Conservation (phyloP, 2,888 invertebrate species). For the Pyrochroa serraticornis region DNA sequence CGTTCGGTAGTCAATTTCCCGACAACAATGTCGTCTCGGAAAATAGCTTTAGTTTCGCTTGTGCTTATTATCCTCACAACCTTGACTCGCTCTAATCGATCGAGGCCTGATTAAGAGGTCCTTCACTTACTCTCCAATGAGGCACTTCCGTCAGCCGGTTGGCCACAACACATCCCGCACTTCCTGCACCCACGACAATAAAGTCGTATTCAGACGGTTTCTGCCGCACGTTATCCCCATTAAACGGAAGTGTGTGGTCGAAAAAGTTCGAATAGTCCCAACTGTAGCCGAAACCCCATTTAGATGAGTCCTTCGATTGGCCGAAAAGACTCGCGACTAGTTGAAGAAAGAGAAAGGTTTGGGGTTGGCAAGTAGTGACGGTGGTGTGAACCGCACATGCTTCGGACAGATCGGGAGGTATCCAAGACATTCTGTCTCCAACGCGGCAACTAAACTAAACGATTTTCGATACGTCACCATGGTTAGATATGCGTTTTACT, state of each 20-base stretch:
- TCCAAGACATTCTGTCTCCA: conserved; percentile 56
- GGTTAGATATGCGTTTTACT: conserved; percentile 9
- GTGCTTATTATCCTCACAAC: background rate
- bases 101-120: background rate
- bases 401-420: conserved; percentile 63
- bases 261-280: conserved; percentile 22
- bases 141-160: conserved; percentile 68
- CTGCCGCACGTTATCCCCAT: conserved; percentile 1
- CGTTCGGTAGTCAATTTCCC: background rate
- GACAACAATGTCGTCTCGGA: too few species aligned
- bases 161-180: conserved; percentile 71
- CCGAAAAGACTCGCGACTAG: conserved; percentile 66
- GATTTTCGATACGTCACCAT: conserved; percentile 1
- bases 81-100: background rate
- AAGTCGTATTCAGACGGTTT: conserved; percentile 63
- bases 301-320: conserved; percentile 50
- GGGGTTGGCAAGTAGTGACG: conserved; percentile 65
- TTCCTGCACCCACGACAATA: conserved; percentile 70
- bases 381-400: conserved; percentile 63
- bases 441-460: conserved; percentile 13
- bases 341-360: conserved; percentile 65
- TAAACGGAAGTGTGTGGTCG: conserved; percentile 19
- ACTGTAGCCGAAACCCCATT: conserved; percentile 13
- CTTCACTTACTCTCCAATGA: conserved; percentile 64
- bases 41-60: too few species aligned